phyloP scores from a whole-genome alignment of 2,113 vertebrate species.

The Microcebus lehilahytsara region DNA sequence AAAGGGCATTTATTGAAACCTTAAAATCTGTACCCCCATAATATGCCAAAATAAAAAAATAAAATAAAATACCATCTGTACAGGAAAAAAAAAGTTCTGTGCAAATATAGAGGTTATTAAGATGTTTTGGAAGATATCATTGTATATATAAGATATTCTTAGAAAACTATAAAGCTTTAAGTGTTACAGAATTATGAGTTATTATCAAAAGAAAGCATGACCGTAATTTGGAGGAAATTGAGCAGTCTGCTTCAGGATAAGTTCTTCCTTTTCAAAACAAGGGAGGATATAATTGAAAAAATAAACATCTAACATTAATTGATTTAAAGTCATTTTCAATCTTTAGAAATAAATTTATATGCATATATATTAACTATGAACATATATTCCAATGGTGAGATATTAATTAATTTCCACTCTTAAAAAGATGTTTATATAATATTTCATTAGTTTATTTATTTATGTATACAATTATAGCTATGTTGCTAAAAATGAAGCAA shows the following conservation, averaged over 20 bases:
- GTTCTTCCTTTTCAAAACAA: not conserved
- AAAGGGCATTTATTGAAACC: too few relatives aligned
- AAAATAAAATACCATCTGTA: too few relatives aligned
- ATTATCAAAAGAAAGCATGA: not conserved
- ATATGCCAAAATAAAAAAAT: too few relatives aligned
- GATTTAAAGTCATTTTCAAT: constrained; percentile 6
- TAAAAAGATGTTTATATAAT: not conserved
- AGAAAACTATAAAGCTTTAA: not conserved
- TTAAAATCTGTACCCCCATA: too few relatives aligned
- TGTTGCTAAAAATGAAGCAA: constrained; percentile 6
- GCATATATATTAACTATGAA: not conserved
- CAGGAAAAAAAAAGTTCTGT: not conserved
- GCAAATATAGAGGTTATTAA: not conserved
- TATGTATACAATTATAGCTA: not conserved
- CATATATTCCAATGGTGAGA: not conserved
- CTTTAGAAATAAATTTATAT: not conserved
- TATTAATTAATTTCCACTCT: constrained; percentile 1
- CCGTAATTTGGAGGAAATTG: not conserved
- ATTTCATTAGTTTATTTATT: not conserved
- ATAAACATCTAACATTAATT: not conserved
- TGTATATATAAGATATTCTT: not conserved
- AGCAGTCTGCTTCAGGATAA: not conserved
- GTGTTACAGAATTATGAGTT: not conserved
- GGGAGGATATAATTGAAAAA: not conserved
- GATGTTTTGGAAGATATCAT: not conserved